These are phyloP conservation scores for Bergia sp. DNA, from an alignment of 92 coral and sea anemone genomes.

Conservation along the genomic window DNA sequence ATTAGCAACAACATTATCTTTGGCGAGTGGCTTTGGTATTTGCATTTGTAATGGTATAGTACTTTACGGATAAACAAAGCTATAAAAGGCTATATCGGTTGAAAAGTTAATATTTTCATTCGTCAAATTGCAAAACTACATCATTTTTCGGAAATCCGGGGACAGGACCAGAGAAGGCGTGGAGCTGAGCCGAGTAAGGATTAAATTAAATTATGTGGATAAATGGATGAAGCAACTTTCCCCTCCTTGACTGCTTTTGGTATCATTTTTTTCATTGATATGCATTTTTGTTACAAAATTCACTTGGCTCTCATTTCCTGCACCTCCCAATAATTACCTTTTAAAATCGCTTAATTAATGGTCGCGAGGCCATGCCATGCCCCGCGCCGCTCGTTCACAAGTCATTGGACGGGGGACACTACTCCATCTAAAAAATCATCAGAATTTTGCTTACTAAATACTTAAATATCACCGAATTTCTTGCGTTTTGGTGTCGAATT, in stretches of 20 bases:
- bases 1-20: no score
- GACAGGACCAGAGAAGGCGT: background rate
- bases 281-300: background rate
- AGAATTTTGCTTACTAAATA: background rate
- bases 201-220: background rate
- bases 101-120: no score
- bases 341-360: background rate
- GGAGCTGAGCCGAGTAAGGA: background rate
- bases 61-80: no score
- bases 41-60: no score
- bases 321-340: background rate
- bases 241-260: background rate
- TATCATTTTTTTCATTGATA: no score
- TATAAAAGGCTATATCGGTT: no score
- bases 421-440: background rate
- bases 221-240: background rate
- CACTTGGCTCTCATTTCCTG: background rate
- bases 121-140: no score
- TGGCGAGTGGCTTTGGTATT: no score
- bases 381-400: background rate
- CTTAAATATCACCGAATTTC: background rate
- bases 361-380: background rate
- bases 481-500: background rate
- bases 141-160: background rate
- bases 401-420: background rate